Percentiles rank a stretch among this genome's conserved stretches.
Evolutionary conservation across 1,140 invertebrate genomes (phyloP).

Genomic region (honey bee (Apis mellifera)): Amel_HAv3.1 CM009933.2:2644001-2644500

Average conservation of each 20-base stretch:
- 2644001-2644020: too few relatives aligned
- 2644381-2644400: background rate
- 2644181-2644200: background rate
- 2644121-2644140: constrained; percentile 38
- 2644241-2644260: constrained; percentile 33
- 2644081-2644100: background rate
- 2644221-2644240: constrained; percentile 51
- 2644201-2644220: constrained; percentile 44
- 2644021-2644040: too few relatives aligned
- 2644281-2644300: background rate
- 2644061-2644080: background rate
- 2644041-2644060: background rate
- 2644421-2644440: background rate
- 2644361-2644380: background rate
- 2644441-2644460: background rate
- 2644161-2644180: background rate
- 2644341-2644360: background rate
- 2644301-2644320: background rate
- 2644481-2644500: background rate
- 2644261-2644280: background rate
- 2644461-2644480: background rate
- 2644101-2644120: background rate
- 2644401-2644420: background rate
- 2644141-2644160: background rate
- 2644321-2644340: background rate